Evolutionary conservation across 2,888 invertebrate genomes (phyloP).

Genomic region (Polydrusus cervinus): DNA sequence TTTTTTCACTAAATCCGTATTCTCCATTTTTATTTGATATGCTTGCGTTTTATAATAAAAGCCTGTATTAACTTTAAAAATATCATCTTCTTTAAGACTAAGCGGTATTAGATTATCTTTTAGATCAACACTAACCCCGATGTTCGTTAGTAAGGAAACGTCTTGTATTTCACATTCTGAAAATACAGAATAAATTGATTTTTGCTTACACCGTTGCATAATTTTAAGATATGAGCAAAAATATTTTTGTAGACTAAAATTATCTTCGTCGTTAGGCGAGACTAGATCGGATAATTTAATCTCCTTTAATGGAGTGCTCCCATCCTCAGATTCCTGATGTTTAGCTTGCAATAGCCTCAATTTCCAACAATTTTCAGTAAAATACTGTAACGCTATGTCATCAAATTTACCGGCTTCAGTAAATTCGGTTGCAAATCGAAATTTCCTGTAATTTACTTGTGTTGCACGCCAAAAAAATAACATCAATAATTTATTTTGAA

Average conservation of each 20-base stretch:
- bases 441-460: not conserved
- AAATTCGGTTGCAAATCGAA: constrained; percentile 27
- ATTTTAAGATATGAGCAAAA: constrained; percentile 23
- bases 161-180: constrained; percentile 15
- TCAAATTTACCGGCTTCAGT: constrained; percentile 13
- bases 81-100: not conserved
- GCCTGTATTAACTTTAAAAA: not conserved
- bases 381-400: constrained; percentile 22
- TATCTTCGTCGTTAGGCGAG: not conserved
- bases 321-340: not conserved
- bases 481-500: constrained; percentile 26
- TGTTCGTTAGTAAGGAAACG: constrained; percentile 12
- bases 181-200: constrained; percentile 21
- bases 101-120: not conserved
- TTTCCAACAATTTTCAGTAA: not conserved
- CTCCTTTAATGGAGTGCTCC: not conserved
- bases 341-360: constrained; percentile 22
- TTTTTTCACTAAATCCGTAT: not conserved
- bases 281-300: constrained; percentile 7
- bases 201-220: not conserved
- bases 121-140: not conserved
- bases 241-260: constrained; percentile 26
- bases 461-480: constrained; percentile 21
- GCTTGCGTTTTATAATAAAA: not conserved
- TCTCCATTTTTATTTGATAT: not conserved